These are phyloP conservation scores for Crambe crambe DNA, from an alignment of 37 sponge, comb jelly and placozoan genomes.

Conservation along the genomic window DNA sequence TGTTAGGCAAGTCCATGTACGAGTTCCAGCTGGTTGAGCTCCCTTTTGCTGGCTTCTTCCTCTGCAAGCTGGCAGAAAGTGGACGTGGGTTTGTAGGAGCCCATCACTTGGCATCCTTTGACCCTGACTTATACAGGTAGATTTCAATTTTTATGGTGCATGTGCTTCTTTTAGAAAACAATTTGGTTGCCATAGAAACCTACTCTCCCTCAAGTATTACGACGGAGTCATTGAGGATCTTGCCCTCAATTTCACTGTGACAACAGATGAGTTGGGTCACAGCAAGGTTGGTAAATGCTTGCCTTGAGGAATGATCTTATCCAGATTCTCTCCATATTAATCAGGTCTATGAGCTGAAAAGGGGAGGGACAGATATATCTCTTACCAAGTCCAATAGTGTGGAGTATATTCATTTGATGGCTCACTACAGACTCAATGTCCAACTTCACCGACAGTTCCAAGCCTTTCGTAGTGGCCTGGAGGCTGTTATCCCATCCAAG, in stretches of 20 bases:
- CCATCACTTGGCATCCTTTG: conserved; percentile 89
- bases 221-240: conserved; percentile 75
- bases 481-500: conserved; percentile 63
- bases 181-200: conserved; percentile 32
- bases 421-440: conserved; percentile 82
- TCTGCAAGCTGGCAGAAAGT: conserved; percentile 69
- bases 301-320: neutral
- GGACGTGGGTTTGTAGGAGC: conserved; percentile 65
- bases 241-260: conserved; percentile 82
- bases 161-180: neutral
- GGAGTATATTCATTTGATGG: conserved; percentile 87
- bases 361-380: conserved; percentile 62
- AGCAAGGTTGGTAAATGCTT: conserved; percentile 30
- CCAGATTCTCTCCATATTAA: neutral
- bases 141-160: no score
- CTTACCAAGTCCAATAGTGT: conserved; percentile 80
- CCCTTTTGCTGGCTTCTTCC: conserved; percentile 90
- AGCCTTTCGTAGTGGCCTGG: conserved; percentile 76
- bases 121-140: conserved; percentile 84
- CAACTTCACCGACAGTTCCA: conserved; percentile 64
- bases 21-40: conserved; percentile 86
- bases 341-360: conserved; percentile 79
- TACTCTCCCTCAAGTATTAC: conserved; percentile 86
- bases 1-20: conserved; percentile 89
- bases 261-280: conserved; percentile 54